Evolutionary conservation across 92 coral and sea anemone genomes (phyloP).

Genomic region (Phenganax stokvisi): DNA sequence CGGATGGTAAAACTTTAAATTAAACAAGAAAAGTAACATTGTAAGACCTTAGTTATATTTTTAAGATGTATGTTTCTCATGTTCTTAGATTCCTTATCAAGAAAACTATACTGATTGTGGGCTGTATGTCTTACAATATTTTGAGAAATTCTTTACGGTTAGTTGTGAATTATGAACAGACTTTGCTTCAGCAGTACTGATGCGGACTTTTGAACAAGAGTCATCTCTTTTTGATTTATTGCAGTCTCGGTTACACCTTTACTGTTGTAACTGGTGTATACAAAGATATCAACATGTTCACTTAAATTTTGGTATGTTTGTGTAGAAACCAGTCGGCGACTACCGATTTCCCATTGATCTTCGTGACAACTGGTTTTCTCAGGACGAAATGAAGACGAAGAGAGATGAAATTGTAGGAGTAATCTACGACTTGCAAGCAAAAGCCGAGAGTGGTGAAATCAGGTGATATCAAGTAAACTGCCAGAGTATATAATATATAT

Average conservation of each 20-base stretch:
- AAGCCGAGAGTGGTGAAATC: constrained; percentile 15
- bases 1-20: background rate
- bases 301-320: background rate
- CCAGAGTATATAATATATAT: background rate
- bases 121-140: constrained; percentile 72
- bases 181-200: background rate
- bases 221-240: too few species aligned
- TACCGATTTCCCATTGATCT: constrained; percentile 5
- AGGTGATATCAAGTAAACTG: background rate
- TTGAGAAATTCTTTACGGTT: constrained; percentile 91
- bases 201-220: background rate
- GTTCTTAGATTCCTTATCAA: constrained; percentile 66
- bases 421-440: constrained; percentile 46
- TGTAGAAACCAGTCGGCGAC: background rate
- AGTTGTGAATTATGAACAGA: background rate
- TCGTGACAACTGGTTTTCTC: background rate
- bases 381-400: background rate
- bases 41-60: background rate
- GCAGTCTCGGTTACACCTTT: too few species aligned
- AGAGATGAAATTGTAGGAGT: constrained; percentile 28
- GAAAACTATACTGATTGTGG: constrained; percentile 89
- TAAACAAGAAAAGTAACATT: background rate
- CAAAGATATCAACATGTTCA: too few species aligned
- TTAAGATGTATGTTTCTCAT: background rate
- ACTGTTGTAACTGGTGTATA: too few species aligned